Conservation (phyloP, 2,113 vertebrate species). For the Piliocolobus tephrosceles region DNA sequence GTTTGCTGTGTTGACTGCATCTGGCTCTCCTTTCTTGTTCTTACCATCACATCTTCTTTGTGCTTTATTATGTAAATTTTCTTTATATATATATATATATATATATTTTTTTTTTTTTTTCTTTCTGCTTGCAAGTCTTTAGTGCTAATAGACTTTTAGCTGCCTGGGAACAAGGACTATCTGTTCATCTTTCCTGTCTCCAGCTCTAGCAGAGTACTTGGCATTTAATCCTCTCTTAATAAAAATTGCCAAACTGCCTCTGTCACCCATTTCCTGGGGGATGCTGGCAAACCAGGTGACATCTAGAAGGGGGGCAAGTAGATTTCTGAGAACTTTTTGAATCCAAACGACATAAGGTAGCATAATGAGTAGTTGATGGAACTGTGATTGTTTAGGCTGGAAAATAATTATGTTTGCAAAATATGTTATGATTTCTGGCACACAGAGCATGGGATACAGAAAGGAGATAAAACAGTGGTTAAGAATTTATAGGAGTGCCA, state of each 20-base stretch:
- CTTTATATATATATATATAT: not conserved
- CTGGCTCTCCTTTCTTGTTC: not conserved
- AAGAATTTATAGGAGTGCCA: not conserved
- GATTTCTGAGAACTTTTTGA: not conserved
- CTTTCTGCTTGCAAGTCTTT: not conserved
- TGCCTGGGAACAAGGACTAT: not conserved
- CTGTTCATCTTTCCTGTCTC: not conserved
- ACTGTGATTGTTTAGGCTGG: not conserved
- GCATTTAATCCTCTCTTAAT: not conserved
- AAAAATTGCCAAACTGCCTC: not conserved
- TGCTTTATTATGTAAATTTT: not conserved
- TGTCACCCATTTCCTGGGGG: not conserved
- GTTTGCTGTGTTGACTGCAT: not conserved
- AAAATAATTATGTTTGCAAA: not conserved
- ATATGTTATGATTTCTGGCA: not conserved
- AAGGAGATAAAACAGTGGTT: not conserved
- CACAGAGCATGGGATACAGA: not conserved
- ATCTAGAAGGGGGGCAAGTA: not conserved
- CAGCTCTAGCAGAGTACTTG: not conserved
- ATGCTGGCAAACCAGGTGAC: not conserved
- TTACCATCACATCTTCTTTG: not conserved
- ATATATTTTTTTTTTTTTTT: not conserved
- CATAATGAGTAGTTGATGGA: not conserved
- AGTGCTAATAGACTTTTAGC: not conserved
- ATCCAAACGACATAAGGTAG: not conserved